phyloP scores from a whole-genome alignment of 2,113 vertebrate genomes.

The Leptodactylus fuscus region DNA sequence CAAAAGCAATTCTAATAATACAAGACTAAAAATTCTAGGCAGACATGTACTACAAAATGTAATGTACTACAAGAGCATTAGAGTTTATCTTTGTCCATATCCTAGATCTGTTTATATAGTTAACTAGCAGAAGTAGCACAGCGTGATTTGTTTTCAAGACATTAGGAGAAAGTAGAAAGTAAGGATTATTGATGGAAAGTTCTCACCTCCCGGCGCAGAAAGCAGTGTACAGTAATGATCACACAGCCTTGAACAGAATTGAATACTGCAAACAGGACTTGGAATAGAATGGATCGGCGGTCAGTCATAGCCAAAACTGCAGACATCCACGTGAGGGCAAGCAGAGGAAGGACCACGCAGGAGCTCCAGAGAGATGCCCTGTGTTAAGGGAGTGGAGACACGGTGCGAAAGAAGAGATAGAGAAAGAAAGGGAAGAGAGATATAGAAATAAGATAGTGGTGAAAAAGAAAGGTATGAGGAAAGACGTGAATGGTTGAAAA shows the following conservation, averaged over 20 bases:
- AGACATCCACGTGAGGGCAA: constrained; percentile 99
- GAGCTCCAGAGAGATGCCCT: constrained; percentile 91
- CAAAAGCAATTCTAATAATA: too few relatives aligned
- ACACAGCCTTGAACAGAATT: constrained; percentile 97
- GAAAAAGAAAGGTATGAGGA: constrained; percentile 18
- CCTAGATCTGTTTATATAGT: neutral
- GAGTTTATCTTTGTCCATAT: too few relatives aligned
- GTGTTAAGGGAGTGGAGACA: constrained; percentile 62
- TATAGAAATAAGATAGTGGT: constrained; percentile 40
- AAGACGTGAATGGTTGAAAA: constrained; percentile 17
- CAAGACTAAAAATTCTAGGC: too few relatives aligned
- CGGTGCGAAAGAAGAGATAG: constrained; percentile 40
- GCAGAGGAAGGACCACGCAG: constrained; percentile 91
- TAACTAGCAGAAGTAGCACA: neutral
- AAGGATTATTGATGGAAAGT: neutral
- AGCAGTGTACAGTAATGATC: constrained; percentile 96
- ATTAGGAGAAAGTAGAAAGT: neutral
- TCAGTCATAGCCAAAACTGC: constrained; percentile 98
- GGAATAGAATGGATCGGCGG: constrained; percentile 92
- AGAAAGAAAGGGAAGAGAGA: constrained; percentile 33
- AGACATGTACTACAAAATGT: too few relatives aligned
- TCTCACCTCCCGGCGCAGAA: constrained; percentile 94
- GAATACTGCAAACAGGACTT: constrained; percentile 93
- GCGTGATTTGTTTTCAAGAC: neutral
- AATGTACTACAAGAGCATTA: too few relatives aligned